Conservation (phyloP, 2,113 vertebrate species). For the Apteryx owenii region DNA sequence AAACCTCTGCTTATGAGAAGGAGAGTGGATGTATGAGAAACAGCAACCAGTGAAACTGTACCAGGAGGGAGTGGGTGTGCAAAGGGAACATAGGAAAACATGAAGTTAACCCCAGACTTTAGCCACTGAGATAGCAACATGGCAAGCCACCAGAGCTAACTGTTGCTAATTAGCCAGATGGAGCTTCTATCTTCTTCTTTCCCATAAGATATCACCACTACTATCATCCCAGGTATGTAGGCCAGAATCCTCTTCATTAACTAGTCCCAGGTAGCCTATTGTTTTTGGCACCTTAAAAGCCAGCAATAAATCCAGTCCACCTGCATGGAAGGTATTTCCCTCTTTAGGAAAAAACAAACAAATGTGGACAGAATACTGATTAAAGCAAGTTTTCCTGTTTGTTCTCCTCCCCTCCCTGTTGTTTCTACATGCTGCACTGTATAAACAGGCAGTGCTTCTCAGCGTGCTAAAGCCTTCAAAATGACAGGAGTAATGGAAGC, state of each 20-base stretch:
- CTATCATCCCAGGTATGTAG: not conserved
- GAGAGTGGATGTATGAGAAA: not conserved
- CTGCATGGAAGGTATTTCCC: not conserved
- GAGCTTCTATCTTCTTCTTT: not conserved
- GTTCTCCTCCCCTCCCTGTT: not conserved
- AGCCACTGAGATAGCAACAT: not conserved
- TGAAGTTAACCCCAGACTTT: not conserved
- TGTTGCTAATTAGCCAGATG: not conserved
- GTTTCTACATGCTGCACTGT: not conserved
- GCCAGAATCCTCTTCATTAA: not conserved
- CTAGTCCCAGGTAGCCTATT: not conserved
- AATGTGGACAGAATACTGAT: not conserved
- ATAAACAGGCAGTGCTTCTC: conserved; percentile 38
- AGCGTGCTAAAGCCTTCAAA: conserved; percentile 9
- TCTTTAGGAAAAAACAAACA: not conserved
- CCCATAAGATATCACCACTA: not conserved
- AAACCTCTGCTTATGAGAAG: not conserved
- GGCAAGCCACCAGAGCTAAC: not conserved
- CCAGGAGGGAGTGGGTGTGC: not conserved
- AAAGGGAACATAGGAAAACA: not conserved
- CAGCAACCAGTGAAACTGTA: not conserved
- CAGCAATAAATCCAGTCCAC: not conserved
- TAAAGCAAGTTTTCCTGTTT: not conserved
- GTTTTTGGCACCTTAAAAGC: not conserved
- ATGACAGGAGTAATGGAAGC: conserved; percentile 28